phyloP scores from a whole-genome alignment of 2,113 vertebrate species.

The Coracopsis vasa region DNA sequence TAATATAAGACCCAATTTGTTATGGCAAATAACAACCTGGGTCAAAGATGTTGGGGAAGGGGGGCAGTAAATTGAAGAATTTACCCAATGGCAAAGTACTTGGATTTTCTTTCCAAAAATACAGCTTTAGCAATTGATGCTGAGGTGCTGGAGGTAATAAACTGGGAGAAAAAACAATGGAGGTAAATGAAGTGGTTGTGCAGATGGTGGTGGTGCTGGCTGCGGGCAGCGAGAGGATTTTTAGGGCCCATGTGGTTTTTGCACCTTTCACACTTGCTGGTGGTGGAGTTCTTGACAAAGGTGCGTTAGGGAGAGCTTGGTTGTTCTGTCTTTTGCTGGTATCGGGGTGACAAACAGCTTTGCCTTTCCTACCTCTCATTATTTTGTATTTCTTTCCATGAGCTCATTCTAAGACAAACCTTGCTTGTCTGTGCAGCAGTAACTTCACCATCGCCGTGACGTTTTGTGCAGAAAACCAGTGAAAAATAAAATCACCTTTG shows the following conservation, averaged over 20 bases:
- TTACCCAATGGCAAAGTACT: slow-evolving; percentile 17
- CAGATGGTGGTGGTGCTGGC: not conserved
- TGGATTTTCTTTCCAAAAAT: not conserved
- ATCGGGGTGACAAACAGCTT: accelerated
- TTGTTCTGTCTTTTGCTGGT: not conserved
- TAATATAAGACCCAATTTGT: slow-evolving; percentile 10
- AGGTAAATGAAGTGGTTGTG: not conserved
- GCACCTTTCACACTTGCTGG: not conserved
- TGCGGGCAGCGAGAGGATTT: not conserved
- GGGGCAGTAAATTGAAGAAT: not conserved
- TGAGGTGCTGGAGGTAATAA: not conserved
- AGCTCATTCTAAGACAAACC: not conserved
- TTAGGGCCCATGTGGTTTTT: not conserved
- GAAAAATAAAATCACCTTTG: slow-evolving; percentile 1
- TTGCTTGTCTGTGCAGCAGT: not conserved
- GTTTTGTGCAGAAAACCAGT: not conserved
- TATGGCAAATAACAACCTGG: slow-evolving; percentile 1
- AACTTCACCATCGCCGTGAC: not conserved
- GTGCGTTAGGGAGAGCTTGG: not conserved
- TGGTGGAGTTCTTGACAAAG: not conserved
- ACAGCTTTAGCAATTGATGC: not conserved
- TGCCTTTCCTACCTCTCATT: not conserved
- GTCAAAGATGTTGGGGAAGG: not conserved
- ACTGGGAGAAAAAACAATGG: not conserved
- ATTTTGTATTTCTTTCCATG: not conserved